Base-by-base conservation (phyloP, 2,113 vertebrate species). In the Microtus ochrogaster region DNA sequence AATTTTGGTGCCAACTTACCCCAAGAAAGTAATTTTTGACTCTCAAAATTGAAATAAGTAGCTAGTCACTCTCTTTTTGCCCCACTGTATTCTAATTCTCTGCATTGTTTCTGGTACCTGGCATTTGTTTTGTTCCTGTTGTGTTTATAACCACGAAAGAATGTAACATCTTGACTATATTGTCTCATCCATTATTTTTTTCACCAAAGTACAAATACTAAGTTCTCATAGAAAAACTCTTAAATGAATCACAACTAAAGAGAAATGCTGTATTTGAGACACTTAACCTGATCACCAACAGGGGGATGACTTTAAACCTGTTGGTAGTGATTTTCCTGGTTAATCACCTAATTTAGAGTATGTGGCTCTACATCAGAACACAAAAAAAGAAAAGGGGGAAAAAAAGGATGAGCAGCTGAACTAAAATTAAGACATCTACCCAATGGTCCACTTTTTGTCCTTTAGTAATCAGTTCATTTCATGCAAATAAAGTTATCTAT, bases 391-490 rank as follows among this genome's bases (percentile, higher is more conserved):
- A 44, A 44, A 44, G 44, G 11, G 49, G 33, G 36, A 17, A 17
- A 36, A 70, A 70, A 36, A 7, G 68, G 0, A 36, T 72, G n/a
- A 73, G 19, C n/a, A 0, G 21, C 7, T 90, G 41, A 87, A 10
- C 55, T 92, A 82, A 94, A 90, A 70, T 70, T 84, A 90, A 95
- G 22, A 77, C 6, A 63, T 14, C 22, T 58, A 11, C 8, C 21
- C 24, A 73, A 12, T 13, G 30, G 6, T 3, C 30, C 70, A 73
- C 3, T 70, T 41, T 88, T 91, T 72, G 65, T 39, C 26, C 2
- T 36, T 63, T 65, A 90, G 6, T 22, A 85, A 44, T 81, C 30
- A 89, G 78, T 96, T 94, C 65, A 93, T 28, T 55, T 92, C 33
- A 89, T 26, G 22, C 72, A 61, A 82, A n/a, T 95, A 39, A 95